Percentiles rank a stretch among this genome's conserved stretches.
Evolutionary conservation across 2,888 invertebrate species (phyloP).

Genomic region (Parnassius apollo): DNA sequence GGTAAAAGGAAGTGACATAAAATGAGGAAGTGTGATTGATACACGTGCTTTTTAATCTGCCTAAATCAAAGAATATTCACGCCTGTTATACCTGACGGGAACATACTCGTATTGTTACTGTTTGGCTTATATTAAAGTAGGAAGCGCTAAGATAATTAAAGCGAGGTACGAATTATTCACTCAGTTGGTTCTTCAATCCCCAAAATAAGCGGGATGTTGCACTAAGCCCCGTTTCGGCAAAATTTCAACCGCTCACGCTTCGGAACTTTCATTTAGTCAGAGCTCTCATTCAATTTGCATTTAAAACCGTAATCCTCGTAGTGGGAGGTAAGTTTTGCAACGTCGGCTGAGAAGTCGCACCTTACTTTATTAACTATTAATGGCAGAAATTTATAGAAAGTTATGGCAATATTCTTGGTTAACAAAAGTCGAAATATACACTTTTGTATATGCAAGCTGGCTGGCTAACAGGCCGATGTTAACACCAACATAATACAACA

Average conservation of each 20-base stretch:
- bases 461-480: too few relatives aligned
- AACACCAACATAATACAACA: too few relatives aligned
- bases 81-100: not conserved
- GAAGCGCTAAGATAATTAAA: conserved; percentile 54
- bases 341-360: conserved; percentile 27
- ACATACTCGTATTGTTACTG: conserved; percentile 12
- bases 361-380: conserved; percentile 29
- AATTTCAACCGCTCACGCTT: conserved; percentile 38
- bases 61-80: too few relatives aligned
- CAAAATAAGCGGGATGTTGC: conserved; percentile 41
- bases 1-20: too few relatives aligned
- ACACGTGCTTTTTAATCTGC: too few relatives aligned
- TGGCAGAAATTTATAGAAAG: not conserved
- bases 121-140: conserved; percentile 32
- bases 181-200: conserved; percentile 43
- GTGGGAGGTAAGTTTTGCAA: conserved; percentile 37
- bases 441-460: too few relatives aligned
- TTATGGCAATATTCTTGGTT: too few relatives aligned
- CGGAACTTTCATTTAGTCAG: conserved; percentile 51
- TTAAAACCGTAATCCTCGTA: conserved; percentile 55
- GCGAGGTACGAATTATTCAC: conserved; percentile 53
- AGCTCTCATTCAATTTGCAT: conserved; percentile 67
- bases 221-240: conserved; percentile 43
- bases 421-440: too few relatives aligned
- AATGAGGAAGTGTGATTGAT: too few relatives aligned